Conservation (phyloP, 2,113 vertebrate species). For the Marcusenius ussheri region DNA sequence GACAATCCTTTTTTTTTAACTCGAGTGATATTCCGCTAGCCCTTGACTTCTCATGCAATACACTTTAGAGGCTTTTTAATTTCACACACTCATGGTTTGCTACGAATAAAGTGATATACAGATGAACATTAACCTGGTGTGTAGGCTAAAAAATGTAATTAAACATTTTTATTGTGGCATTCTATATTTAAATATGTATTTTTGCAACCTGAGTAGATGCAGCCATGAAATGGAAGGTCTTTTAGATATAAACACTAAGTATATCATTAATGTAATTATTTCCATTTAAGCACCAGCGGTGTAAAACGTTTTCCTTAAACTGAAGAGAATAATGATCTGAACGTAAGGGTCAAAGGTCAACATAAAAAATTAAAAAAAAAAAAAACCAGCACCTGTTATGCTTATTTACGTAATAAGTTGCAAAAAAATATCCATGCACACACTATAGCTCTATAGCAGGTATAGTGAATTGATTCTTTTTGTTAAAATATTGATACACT, state of each 20-base stretch:
- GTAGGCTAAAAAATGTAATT: conserved; percentile 40
- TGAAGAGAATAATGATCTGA: not conserved
- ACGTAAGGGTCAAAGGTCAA: not conserved
- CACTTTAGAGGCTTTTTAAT: conserved; percentile 48
- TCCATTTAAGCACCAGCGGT: not conserved
- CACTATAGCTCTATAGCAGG: not conserved
- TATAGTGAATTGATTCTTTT: not conserved
- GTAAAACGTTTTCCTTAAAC: conserved; percentile 6
- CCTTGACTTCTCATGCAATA: not conserved
- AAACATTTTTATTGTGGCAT: conserved; percentile 34
- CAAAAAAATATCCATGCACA: not conserved
- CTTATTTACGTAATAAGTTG: not conserved
- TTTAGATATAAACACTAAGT: not conserved
- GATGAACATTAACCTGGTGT: conserved; percentile 39
- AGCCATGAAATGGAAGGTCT: conserved; percentile 17
- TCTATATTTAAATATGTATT: conserved; percentile 31
- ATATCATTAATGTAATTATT: not conserved
- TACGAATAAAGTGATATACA: conserved; percentile 32
- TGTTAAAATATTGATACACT: not conserved
- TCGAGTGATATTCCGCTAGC: conserved; percentile 25
- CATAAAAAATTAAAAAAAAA: not conserved
- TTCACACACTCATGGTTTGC: conserved; percentile 50
- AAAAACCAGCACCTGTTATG: not conserved
- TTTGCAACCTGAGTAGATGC: conserved; percentile 11
- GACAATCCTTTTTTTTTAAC: conserved; percentile 52